Evolutionary conservation across 2,888 invertebrate genomes (phyloP).

Genomic region (Allygus modestus): DNA sequence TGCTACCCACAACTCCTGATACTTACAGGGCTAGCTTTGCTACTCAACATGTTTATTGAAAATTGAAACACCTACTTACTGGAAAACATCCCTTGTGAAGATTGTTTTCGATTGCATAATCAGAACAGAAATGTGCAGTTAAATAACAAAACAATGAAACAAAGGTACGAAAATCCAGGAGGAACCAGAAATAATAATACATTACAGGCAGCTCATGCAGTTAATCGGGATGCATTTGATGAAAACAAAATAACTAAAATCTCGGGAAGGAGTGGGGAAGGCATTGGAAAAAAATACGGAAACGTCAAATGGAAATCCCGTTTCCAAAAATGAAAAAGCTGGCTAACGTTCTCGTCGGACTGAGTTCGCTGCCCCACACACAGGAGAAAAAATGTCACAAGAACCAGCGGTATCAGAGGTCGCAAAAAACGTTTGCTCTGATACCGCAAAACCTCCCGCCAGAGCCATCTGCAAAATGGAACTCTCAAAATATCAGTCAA

Average conservation of each 20-base stretch:
- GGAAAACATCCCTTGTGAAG: conserved; percentile 85
- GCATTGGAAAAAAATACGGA: conserved; percentile 73
- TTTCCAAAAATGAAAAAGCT: conserved; percentile 85
- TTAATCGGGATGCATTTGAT: conserved; percentile 75
- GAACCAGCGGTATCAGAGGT: conserved; percentile 57
- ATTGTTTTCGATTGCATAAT: conserved; percentile 79
- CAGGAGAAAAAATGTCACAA: conserved; percentile 91
- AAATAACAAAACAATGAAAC: conserved; percentile 81
- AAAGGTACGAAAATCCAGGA: conserved; percentile 77
- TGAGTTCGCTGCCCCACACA: conserved; percentile 83
- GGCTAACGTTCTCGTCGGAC: conserved; percentile 72
- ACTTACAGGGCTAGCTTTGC: conserved; percentile 35
- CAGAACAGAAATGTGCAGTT: conserved; percentile 80
- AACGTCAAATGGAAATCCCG: conserved; percentile 66
- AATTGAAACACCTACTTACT: conserved; percentile 78
- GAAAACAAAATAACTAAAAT: conserved; percentile 72
- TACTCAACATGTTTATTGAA: conserved; percentile 40
- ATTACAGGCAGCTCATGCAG: conserved; percentile 75
- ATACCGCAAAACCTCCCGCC: conserved; percentile 44
- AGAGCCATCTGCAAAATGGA: conserved; percentile 61
- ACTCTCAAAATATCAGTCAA: conserved; percentile 63
- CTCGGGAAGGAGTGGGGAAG: conserved; percentile 71
- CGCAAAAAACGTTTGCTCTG: conserved; percentile 61
- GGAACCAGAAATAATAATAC: conserved; percentile 78
- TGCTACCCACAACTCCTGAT: conserved; percentile 44